Percentiles rank a stretch among this genome's conserved stretches.
phyloP scores from a whole-genome alignment of 2,797 vertebrate species.

The Myotis planiceps region DNA sequence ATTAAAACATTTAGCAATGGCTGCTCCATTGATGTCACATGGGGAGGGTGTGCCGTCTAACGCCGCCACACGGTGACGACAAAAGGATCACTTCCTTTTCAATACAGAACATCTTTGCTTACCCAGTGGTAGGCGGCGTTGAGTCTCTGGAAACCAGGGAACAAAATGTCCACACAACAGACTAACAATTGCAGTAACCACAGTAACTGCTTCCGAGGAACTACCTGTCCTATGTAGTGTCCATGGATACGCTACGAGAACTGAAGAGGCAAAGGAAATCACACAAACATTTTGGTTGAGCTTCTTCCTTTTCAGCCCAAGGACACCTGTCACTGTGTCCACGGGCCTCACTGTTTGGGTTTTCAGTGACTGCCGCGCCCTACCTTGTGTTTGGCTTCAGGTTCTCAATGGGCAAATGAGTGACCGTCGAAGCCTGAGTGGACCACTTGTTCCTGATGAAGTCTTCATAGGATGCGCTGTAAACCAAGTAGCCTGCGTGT shows the following conservation, averaged over 20 bases:
- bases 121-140: not conserved
- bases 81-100: not conserved
- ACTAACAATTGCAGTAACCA: not conserved
- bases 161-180: not conserved
- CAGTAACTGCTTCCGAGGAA: not conserved
- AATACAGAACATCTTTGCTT: not conserved
- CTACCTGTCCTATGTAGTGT: not conserved
- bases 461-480: conserved; percentile 98
- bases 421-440: conserved; percentile 89
- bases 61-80: not conserved
- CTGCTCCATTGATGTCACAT: not conserved
- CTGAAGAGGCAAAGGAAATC: not conserved
- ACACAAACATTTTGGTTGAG: not conserved
- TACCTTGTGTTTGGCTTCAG: conserved; percentile 99
- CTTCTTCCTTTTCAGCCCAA: not conserved
- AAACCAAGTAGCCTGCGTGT: conserved; percentile 94
- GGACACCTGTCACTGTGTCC: not conserved
- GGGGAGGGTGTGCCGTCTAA: not conserved
- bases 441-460: conserved; percentile 97
- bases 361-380: not conserved
- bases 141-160: not conserved
- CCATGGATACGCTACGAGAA: not conserved
- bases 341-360: no score
- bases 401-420: conserved; percentile 97
- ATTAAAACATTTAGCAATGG: not conserved